These are phyloP conservation scores for Helicoverpa assulta DNA, from an alignment of 2,888 invertebrate species.

Conservation along the genomic window DNA sequence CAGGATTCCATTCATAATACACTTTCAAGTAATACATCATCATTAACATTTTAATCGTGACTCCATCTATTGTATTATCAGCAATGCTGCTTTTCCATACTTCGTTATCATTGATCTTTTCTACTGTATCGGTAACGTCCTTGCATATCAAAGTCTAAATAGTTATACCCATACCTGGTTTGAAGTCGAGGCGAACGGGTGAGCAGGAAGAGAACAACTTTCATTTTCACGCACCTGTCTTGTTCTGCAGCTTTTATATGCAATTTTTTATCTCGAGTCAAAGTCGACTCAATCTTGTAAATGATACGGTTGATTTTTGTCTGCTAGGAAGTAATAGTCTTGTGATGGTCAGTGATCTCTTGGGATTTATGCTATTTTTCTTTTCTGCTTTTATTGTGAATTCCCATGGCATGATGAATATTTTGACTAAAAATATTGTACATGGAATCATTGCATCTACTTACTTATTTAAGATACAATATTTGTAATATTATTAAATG, in stretches of 20 bases:
- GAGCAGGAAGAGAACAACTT: slow-evolving; percentile 90
- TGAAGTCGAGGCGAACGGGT: slow-evolving; percentile 82
- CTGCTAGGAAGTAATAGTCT: slow-evolving; percentile 18
- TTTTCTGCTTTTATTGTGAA: slow-evolving; percentile 51
- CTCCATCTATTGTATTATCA: slow-evolving; percentile 21
- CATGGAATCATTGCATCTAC: not conserved
- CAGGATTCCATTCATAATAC: not conserved
- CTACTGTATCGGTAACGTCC: slow-evolving; percentile 62
- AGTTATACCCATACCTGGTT: slow-evolving; percentile 71
- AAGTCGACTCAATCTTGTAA: slow-evolving; percentile 63
- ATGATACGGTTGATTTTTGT: slow-evolving; percentile 44
- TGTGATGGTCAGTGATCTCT: slow-evolving; percentile 59
- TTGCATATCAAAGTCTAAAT: slow-evolving; percentile 71
- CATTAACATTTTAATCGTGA: slow-evolving; percentile 4
- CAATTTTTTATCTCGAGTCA: slow-evolving; percentile 63
- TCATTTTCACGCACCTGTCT: slow-evolving; percentile 89
- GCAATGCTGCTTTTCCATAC: slow-evolving; percentile 35
- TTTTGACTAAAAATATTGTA: not conserved
- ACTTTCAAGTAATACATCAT: slow-evolving; percentile 13
- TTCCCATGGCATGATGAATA: slow-evolving; percentile 16
- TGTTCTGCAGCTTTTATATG: slow-evolving; percentile 81
- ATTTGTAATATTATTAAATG: too few relatives aligned
- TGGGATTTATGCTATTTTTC: slow-evolving; percentile 56
- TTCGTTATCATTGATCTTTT: slow-evolving; percentile 59
- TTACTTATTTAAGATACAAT: too few relatives aligned